Percentiles rank a stretch among this genome's conserved stretches.
Conservation (phyloP, 1,140 invertebrate species). For the Berghia stephanieae region DNA sequence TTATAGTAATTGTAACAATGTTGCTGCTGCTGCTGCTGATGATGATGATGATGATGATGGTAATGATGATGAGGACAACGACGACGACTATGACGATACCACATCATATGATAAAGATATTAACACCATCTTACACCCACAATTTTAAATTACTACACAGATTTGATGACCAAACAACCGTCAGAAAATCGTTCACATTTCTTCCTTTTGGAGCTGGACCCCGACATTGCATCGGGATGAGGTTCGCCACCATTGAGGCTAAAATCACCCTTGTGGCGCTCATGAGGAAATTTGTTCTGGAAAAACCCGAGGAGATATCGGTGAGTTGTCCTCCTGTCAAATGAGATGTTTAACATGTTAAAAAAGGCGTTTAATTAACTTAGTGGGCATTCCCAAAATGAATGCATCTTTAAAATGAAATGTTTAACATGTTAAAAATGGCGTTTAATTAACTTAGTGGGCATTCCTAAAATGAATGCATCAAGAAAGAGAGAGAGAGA, state of each 20-base stretch:
- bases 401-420: neutral
- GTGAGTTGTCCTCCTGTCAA: too few relatives aligned
- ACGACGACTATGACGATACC: too few relatives aligned
- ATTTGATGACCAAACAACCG: neutral
- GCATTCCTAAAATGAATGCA: neutral
- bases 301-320: conserved; percentile 25
- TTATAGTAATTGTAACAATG: too few relatives aligned
- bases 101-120: too few relatives aligned
- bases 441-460: neutral
- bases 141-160: neutral
- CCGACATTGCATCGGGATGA: conserved; percentile 64
- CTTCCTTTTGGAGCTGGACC: conserved; percentile 65
- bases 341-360: too few relatives aligned
- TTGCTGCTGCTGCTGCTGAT: too few relatives aligned
- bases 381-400: neutral
- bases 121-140: neutral
- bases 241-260: conserved; percentile 61
- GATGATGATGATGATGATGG: too few relatives aligned
- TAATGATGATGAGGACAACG: too few relatives aligned
- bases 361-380: neutral
- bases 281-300: conserved; percentile 48
- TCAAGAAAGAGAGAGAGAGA: neutral
- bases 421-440: neutral
- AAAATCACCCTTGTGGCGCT: conserved; percentile 56
- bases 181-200: conserved; percentile 47